Percentiles rank a stretch among this genome's conserved stretches.
Evolutionary conservation across 2,113 vertebrate species (phyloP).

Genomic region (Microcebus griseorufus): DNA sequence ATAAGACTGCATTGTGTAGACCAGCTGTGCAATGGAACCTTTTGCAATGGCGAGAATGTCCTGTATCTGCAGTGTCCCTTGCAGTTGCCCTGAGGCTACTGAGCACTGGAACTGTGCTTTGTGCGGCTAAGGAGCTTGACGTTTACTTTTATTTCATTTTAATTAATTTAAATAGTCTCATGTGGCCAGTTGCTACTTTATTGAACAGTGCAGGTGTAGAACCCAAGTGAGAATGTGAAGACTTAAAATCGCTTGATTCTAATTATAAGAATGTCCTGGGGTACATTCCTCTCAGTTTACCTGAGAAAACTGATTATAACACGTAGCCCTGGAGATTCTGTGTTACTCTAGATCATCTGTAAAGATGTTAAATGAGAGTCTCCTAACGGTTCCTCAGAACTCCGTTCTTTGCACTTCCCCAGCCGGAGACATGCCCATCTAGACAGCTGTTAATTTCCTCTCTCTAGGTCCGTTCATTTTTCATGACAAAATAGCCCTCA

Average conservation of each 20-base stretch:
- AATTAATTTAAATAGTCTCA: background rate
- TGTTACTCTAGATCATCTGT: background rate
- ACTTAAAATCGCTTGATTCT: background rate
- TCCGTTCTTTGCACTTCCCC: background rate
- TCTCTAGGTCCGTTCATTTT: background rate
- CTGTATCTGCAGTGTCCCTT: background rate
- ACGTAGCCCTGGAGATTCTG: background rate
- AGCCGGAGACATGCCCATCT: background rate
- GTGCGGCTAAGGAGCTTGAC: background rate
- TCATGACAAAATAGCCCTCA: background rate
- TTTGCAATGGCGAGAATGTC: background rate
- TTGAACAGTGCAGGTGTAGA: background rate
- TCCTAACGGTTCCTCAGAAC: background rate
- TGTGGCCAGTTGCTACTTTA: background rate
- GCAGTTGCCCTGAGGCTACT: background rate
- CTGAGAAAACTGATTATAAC: background rate
- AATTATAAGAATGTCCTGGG: background rate
- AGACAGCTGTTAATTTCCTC: background rate
- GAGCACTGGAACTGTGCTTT: too few relatives aligned
- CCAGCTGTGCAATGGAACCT: background rate
- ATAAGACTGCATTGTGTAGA: background rate
- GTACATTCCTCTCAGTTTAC: background rate
- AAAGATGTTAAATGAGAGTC: background rate
- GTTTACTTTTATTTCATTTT: background rate
- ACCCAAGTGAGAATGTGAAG: background rate